Evolutionary conservation across 2,113 vertebrate species (phyloP).

Genomic region (Blennius ocellaris): DNA sequence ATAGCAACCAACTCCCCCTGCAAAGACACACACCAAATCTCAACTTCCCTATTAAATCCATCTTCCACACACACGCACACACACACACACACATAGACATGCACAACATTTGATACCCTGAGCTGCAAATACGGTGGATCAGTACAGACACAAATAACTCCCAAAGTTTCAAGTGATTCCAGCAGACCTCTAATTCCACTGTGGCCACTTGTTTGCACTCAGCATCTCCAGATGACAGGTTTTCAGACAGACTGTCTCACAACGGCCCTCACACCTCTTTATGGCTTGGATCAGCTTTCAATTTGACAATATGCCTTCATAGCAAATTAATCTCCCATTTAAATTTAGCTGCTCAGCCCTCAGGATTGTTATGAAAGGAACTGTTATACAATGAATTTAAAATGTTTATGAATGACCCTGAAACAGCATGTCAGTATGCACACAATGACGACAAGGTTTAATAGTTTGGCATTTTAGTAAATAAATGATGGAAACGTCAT

Average conservation of each 20-base stretch:
- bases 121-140: constrained; percentile 66
- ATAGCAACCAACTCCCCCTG: constrained; percentile 45
- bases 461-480: too few species aligned
- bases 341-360: constrained; percentile 22
- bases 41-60: constrained; percentile 70
- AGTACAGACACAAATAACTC: constrained; percentile 73
- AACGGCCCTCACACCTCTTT: constrained; percentile 32
- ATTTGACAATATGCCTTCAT: constrained; percentile 28
- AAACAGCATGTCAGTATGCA: too few species aligned
- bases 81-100: constrained; percentile 50
- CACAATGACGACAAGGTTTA: too few species aligned
- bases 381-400: too few species aligned
- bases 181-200: constrained; percentile 42
- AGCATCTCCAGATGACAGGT: constrained; percentile 60
- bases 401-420: too few species aligned
- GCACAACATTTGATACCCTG: constrained; percentile 70
- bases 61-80: constrained; percentile 49
- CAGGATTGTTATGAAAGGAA: neutral
- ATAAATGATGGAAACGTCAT: too few species aligned
- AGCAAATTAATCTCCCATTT: constrained; percentile 16
- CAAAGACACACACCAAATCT: constrained; percentile 64
- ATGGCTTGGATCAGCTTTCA: constrained; percentile 27
- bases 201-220: constrained; percentile 59
- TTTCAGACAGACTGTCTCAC: constrained; percentile 54
- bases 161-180: constrained; percentile 64